Evolutionary conservation across 2,797 vertebrate genomes (phyloP), one percentile per base, ranked within the genome.

Genomic region (Pterois miles): DNA sequence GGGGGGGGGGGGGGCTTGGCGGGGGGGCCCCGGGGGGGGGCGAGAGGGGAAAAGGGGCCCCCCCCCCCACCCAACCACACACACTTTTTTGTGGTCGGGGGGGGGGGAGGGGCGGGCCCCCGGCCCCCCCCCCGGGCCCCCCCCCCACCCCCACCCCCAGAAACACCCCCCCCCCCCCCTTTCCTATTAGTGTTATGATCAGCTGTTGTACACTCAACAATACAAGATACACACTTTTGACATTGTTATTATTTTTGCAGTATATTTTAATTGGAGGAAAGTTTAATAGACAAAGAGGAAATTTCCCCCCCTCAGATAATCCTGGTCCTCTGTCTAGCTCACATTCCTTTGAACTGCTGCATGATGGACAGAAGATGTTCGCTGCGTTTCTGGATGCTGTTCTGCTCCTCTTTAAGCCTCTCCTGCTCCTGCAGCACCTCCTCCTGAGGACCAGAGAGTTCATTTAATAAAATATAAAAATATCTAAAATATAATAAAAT

Each of bases 261-360:
- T 43, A 43, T 43, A 48, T n/a, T 50, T 22, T 50, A 50, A 48
- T 48, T n/a, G 46, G n/a, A 50, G 46, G 46, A n/a, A 50, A n/a
- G 46, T 50, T 22, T n/a, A 50, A 50, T n/a, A 59, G 29, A 58
- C 6, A n/a, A 57, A 57, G 43, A 46, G 43, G 43, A 46, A 6
- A 18, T 46, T 46, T 46, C 18, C 18, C 16, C 7, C 43, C 20
- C 20, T 46, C 43, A 46, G 43, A 18, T 46, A 46, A 46, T 43
- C 18, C 40, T 18, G 0, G 43, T 50, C 20, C 9, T 11, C 9
- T 57, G 2, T 54, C 67, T 65, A 23, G 66, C 71, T 94, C 85
- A 96, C 96, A 97, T 96, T 91, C 95, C 95, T 94, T 96, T 96
- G 88, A 96, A 96, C 90, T 96, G 95, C 82, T 97, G 94, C 95